A percentile compares a stretch with the other conserved stretches of the same genome.
phyloP scores from a whole-genome alignment of 2,797 vertebrate genomes.

The Podarcis siculus region DNA sequence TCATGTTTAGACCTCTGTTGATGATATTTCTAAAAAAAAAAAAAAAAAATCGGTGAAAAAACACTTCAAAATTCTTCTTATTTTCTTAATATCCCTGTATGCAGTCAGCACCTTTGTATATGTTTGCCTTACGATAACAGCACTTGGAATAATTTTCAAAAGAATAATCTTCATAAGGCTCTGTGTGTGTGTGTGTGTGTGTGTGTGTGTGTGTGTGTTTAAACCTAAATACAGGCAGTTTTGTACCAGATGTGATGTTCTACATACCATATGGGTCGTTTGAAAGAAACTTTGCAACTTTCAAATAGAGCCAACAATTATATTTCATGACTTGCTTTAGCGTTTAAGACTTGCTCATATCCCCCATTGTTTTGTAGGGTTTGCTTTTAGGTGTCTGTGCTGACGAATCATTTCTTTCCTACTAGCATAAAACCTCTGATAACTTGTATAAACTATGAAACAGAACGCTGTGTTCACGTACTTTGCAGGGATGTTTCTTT shows the following conservation, averaged over 20 bases:
- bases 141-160: slow-evolving; percentile 74
- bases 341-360: slow-evolving; percentile 73
- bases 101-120: slow-evolving; percentile 72
- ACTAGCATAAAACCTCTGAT: slow-evolving; percentile 63
- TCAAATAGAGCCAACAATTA: slow-evolving; percentile 73
- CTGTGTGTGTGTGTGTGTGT: slow-evolving; percentile 41
- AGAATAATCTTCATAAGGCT: slow-evolving; percentile 70
- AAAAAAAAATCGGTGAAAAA: slow-evolving; percentile 63
- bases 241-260: slow-evolving; percentile 78
- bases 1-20: slow-evolving; percentile 51
- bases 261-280: slow-evolving; percentile 76
- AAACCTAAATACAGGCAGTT: slow-evolving; percentile 77
- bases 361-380: slow-evolving; percentile 70
- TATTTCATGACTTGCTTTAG: slow-evolving; percentile 73
- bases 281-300: slow-evolving; percentile 77
- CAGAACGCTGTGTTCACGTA: slow-evolving; percentile 60
- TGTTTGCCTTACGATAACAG: slow-evolving; percentile 74
- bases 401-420: slow-evolving; percentile 63
- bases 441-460: slow-evolving; percentile 62
- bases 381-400: slow-evolving; percentile 72
- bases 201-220: slow-evolving; percentile 68
- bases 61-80: slow-evolving; percentile 67
- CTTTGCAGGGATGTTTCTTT: slow-evolving; percentile 73
- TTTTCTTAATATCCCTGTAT: slow-evolving; percentile 65
- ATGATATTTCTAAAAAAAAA: slow-evolving; percentile 41